Conservation (phyloP, 2,113 vertebrate species). For the Abramis brama region DNA sequence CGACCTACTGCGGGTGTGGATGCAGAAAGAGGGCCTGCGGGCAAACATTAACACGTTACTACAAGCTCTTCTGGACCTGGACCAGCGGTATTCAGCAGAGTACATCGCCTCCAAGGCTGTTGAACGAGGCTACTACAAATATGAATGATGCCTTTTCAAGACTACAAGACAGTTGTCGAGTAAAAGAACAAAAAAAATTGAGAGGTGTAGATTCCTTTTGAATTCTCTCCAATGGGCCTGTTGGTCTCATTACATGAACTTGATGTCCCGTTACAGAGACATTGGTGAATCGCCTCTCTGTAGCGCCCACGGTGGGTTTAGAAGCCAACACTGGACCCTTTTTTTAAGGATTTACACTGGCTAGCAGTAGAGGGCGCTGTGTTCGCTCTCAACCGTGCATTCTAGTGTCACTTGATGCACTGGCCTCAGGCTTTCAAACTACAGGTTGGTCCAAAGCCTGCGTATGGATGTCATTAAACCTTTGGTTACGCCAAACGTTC, state of each 20-base stretch:
- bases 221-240: neutral
- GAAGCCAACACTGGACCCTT: slow-evolving; percentile 56
- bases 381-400: slow-evolving; percentile 52
- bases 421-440: slow-evolving; percentile 68
- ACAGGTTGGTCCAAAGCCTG: slow-evolving; percentile 33
- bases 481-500: neutral
- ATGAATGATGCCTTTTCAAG: slow-evolving; percentile 53
- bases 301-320: slow-evolving; percentile 30
- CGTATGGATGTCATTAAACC: slow-evolving; percentile 4
- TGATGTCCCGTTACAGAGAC: neutral
- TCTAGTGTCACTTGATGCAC: slow-evolving; percentile 68
- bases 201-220: slow-evolving; percentile 13
- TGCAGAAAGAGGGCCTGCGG: slow-evolving; percentile 78
- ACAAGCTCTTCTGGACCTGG: slow-evolving; percentile 71
- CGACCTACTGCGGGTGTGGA: slow-evolving; percentile 78
- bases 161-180: neutral
- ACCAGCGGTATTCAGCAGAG: slow-evolving; percentile 78
- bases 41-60: slow-evolving; percentile 79
- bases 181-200: neutral
- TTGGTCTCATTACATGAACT: neutral
- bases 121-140: slow-evolving; percentile 72
- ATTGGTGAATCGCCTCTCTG: slow-evolving; percentile 27
- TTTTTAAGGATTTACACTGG: slow-evolving; percentile 72
- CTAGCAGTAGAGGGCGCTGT: slow-evolving; percentile 67
- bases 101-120: slow-evolving; percentile 72